A percentile compares a stretch with the other conserved stretches of the same genome.
These are phyloP conservation scores for Drosophila colorata DNA, from an alignment of 2,888 invertebrate species.

Conservation along the genomic window DNA sequence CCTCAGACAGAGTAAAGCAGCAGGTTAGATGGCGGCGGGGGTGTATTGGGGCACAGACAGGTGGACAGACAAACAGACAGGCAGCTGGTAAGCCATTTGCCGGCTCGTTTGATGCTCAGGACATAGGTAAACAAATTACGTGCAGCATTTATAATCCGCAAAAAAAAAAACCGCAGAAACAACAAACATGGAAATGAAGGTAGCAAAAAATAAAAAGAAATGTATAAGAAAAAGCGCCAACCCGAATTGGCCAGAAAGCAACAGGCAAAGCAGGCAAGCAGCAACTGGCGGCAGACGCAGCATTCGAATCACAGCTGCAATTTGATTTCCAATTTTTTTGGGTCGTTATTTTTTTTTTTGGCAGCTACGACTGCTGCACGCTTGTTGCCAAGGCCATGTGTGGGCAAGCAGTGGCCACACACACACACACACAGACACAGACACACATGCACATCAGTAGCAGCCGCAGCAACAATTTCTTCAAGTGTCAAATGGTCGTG, in stretches of 20 bases:
- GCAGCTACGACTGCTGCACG: constrained; percentile 17
- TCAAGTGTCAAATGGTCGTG: constrained; percentile 54
- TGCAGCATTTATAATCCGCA: constrained; percentile 66
- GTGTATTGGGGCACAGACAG: constrained; percentile 7
- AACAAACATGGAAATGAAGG: not conserved
- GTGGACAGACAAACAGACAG: constrained; percentile 11
- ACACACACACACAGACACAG: not conserved
- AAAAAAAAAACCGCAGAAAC: constrained; percentile 12
- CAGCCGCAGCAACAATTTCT: constrained; percentile 26
- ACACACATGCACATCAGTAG: constrained; percentile 5
- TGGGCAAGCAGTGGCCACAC: not conserved
- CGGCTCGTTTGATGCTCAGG: constrained; percentile 56
- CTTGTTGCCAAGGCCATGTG: constrained; percentile 17
- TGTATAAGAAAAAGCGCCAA: not conserved
- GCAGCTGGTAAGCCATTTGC: constrained; percentile 56
- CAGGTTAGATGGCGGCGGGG: not conserved
- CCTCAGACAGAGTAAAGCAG: not conserved
- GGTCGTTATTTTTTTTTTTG: not conserved
- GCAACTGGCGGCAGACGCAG: constrained; percentile 22
- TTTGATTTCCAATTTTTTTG: not conserved
- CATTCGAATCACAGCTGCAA: constrained; percentile 28
- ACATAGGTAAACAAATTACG: constrained; percentile 67
- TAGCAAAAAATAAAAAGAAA: not conserved
- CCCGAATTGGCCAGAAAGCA: constrained; percentile 18
- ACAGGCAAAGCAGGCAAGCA: constrained; percentile 23